These are phyloP conservation scores for Cheilosia soror DNA, from an alignment of 2,888 invertebrate genomes.

Conservation along the genomic window DNA sequence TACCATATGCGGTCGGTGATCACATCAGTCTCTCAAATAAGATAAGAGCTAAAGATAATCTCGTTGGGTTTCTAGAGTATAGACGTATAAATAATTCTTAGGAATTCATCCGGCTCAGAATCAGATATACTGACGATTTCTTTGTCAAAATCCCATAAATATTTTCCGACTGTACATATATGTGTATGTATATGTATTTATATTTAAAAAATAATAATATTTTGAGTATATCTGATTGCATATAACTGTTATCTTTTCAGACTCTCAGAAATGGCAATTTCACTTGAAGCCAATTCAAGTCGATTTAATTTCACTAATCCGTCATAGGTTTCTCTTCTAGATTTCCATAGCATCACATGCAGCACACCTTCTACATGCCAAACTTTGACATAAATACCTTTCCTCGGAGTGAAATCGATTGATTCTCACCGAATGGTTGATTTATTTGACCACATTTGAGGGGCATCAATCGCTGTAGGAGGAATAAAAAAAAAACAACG, in stretches of 20 bases:
- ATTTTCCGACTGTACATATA: too few species aligned
- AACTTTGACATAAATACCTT: conserved; percentile 48
- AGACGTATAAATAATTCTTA: too few species aligned
- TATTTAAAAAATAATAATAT: too few species aligned
- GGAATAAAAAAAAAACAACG: conserved; percentile 21
- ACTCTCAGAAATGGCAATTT: neutral
- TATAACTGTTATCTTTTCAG: neutral
- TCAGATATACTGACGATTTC: too few species aligned
- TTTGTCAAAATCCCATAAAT: too few species aligned
- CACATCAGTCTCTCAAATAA: too few species aligned
- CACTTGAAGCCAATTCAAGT: neutral
- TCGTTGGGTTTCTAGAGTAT: too few species aligned
- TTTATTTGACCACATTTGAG: conserved; percentile 68
- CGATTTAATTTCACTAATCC: conserved; percentile 42
- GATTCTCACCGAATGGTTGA: conserved; percentile 62
- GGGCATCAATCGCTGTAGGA: conserved; percentile 49
- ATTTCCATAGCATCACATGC: conserved; percentile 25
- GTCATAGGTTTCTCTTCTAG: conserved; percentile 38
- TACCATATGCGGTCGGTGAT: too few species aligned
- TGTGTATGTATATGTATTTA: too few species aligned
- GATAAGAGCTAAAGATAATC: too few species aligned
- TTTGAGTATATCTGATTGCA: neutral
- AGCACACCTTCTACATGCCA: conserved; percentile 41
- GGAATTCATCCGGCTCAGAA: too few species aligned
- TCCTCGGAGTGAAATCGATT: conserved; percentile 57